Base-by-base conservation (phyloP, 2,113 vertebrate genomes). In the Garra rufa region DNA sequence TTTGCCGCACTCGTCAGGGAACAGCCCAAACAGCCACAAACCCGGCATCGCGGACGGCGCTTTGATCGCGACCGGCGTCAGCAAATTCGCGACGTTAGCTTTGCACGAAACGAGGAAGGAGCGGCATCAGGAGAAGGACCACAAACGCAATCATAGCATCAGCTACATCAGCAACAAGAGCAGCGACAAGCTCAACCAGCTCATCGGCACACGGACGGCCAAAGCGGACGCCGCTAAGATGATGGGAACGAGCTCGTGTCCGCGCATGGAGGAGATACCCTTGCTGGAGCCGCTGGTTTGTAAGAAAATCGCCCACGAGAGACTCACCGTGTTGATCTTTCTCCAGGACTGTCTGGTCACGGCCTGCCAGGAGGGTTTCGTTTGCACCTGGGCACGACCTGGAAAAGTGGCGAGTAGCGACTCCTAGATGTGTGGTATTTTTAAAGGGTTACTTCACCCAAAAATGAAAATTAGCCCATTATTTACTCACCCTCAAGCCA, bases 301-400 rank as follows among this genome's bases (percentile, higher is more conserved):
- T 95, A 99, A 99, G 96, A 99, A 99, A 95, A 98, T 99, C 91
- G 96, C 98, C 89, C 98, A 99, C 65, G 98, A 99, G 91, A 96
- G 98, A 94, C 98, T 99, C 93, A 98, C 98, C 89, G 98, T 99
- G 92, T 94, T 99, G 90, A 97, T 99, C 93, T 99, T 99, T 94
- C 97, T 99, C 84, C 98, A 99, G 96, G 98, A 99, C 97, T 99
- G 97, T 96, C 95, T 99, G 96, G 98, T 99, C 95, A 99, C 98
- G 93, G 98, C 97, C 93, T 99, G 98, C 94, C 98, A 99, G 96
- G 98, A 99, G 94, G 98, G 98, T 91, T 99, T 99, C 95, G 94
- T 99, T 96, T 99, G 98, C 97, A 99, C 98, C 91, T 99, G 98
- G 98, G 98, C 97, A 92, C 96, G 98, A 95, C 98, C 98, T 86